Percentiles rank a stretch among this genome's conserved stretches.
Conservation (phyloP, 2,113 vertebrate genomes). For the Phrynocephalus versicolor region DNA sequence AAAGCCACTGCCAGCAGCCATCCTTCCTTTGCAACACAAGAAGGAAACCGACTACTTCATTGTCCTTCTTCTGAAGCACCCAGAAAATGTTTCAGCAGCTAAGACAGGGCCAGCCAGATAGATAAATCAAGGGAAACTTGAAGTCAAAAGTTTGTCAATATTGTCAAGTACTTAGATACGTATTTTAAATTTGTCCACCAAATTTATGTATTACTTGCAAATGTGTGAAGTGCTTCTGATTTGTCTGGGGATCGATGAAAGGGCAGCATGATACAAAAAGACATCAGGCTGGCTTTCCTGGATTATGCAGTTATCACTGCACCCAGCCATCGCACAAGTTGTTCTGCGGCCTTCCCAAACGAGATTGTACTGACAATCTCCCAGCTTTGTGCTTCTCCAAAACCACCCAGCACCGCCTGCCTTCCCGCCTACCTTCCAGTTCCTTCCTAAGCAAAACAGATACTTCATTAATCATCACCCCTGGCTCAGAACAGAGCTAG, state of each 20-base stretch:
- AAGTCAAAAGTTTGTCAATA: background rate
- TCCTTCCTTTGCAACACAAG: no score
- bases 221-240: no score
- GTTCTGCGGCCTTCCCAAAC: background rate
- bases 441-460: background rate
- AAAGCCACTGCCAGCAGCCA: no score
- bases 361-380: rapidly evolving
- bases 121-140: background rate
- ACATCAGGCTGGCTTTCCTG: no score
- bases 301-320: no score
- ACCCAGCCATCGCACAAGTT: no score
- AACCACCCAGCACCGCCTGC: background rate
- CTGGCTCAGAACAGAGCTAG: rapidly evolving
- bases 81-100: background rate
- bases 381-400: background rate
- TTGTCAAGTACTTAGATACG: background rate
- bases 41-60: background rate
- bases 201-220: background rate
- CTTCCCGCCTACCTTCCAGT: background rate
- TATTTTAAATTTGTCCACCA: background rate
- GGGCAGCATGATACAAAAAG: no score
- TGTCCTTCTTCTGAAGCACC: background rate
- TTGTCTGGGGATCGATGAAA: no score
- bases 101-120: background rate
- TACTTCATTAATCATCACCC: background rate